phyloP scores from a whole-genome alignment of 2,888 invertebrate species.

The Zonitis immaculata region DNA sequence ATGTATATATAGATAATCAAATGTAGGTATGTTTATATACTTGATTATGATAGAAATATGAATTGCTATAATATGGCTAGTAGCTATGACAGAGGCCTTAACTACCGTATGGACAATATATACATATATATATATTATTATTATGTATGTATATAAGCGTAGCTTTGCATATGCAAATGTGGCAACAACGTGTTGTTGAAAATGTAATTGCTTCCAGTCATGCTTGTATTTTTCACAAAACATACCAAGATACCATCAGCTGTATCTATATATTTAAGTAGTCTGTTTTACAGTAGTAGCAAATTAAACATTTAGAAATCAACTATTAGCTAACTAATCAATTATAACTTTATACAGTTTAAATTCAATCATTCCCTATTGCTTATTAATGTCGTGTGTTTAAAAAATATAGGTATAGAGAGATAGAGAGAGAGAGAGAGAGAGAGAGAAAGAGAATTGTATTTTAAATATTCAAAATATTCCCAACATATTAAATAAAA shows the following conservation, averaged over 20 bases:
- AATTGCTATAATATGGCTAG: slow-evolving; percentile 13
- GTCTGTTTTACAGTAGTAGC: slow-evolving; percentile 15
- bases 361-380: not conserved
- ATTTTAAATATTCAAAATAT: not conserved
- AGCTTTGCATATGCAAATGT: slow-evolving; percentile 21
- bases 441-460: not conserved
- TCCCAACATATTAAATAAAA: not conserved
- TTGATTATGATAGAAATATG: slow-evolving; percentile 13
- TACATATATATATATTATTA: too few relatives aligned
- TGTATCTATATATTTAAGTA: too few relatives aligned
- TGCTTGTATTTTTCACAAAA: slow-evolving; percentile 17
- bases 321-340: slow-evolving; percentile 9
- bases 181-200: slow-evolving; percentile 23
- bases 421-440: not conserved
- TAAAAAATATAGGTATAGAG: too few relatives aligned
- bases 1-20: not conserved
- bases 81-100: slow-evolving; percentile 10
- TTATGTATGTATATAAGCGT: too few relatives aligned
- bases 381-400: too few relatives aligned
- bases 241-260: slow-evolving; percentile 17
- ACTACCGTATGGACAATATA: slow-evolving; percentile 18
- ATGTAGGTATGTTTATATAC: slow-evolving; percentile 2
- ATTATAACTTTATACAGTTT: slow-evolving; percentile 1
- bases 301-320: slow-evolving; percentile 19
- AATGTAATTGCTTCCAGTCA: slow-evolving; percentile 23